Evolutionary conservation across 2,888 invertebrate genomes (phyloP).

Genomic region (Agrochola macilenta): DNA sequence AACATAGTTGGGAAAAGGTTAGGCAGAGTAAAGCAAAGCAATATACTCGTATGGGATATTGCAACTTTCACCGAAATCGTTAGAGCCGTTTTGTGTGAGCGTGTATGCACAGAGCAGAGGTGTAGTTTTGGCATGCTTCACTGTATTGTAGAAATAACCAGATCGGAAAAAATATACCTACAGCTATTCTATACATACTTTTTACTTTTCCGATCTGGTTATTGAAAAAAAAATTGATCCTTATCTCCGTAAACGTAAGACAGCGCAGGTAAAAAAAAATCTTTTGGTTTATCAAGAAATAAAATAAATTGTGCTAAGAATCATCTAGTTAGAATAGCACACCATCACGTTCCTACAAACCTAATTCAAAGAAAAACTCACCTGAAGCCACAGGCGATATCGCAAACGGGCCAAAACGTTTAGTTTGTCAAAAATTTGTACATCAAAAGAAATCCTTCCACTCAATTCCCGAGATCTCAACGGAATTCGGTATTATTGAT

Average conservation of each 20-base stretch:
- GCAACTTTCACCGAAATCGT: no score
- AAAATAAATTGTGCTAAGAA: not conserved
- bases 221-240: not conserved
- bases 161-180: not conserved
- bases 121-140: no score
- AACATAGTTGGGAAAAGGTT: no score
- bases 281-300: not conserved
- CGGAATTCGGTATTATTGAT: slow-evolving; percentile 67
- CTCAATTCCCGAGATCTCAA: slow-evolving; percentile 57
- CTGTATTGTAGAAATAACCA: not conserved
- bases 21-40: no score
- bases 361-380: slow-evolving; percentile 39
- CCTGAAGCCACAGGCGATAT: slow-evolving; percentile 12
- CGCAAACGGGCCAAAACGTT: slow-evolving; percentile 49
- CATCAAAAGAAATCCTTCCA: slow-evolving; percentile 57
- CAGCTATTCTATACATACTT: not conserved
- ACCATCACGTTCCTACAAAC: not conserved
- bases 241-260: not conserved
- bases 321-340: not conserved
- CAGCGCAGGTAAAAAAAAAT: not conserved
- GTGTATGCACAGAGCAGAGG: no score
- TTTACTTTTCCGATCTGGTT: no score
- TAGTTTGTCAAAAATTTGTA: slow-evolving; percentile 55
- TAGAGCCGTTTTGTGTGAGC: no score
- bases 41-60: no score